Evolutionary conservation across 2,797 vertebrate genomes (phyloP).

Genomic region (Pseudochromis fuscus): DNA sequence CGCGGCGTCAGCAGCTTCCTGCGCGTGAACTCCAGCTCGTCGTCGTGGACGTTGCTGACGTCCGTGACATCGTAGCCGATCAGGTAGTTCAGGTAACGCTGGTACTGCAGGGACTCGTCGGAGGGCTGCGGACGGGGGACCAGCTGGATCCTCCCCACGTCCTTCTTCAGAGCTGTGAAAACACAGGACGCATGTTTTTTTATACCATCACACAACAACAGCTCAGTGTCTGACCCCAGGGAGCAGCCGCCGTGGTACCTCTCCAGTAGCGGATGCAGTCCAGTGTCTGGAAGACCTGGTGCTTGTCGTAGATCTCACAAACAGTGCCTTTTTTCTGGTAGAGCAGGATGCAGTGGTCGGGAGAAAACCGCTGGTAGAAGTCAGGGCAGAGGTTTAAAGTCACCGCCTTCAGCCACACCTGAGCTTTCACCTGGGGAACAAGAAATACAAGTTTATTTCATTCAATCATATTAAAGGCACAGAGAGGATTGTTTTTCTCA

Average conservation of each 20-base stretch:
- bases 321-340: constrained; percentile 97
- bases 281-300: constrained; percentile 97
- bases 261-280: constrained; percentile 98
- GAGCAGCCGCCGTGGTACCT: constrained; percentile 54
- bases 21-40: constrained; percentile 97
- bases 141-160: constrained; percentile 92
- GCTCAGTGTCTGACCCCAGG: too few relatives aligned
- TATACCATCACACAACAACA: background rate
- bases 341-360: constrained; percentile 93
- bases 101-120: constrained; percentile 90
- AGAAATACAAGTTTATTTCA: background rate
- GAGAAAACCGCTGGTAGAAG: constrained; percentile 91
- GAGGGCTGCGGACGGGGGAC: constrained; percentile 86
- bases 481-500: rapidly evolving
- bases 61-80: constrained; percentile 98
- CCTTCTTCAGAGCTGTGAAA: constrained; percentile 86
- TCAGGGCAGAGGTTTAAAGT: constrained; percentile 89
- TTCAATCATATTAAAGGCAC: too few relatives aligned
- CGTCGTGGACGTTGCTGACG: constrained; percentile 96
- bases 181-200: background rate
- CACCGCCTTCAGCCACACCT: constrained; percentile 94
- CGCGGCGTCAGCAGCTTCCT: constrained; percentile 94
- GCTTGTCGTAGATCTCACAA: constrained; percentile 98
- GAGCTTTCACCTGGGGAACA: constrained; percentile 89
- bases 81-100: constrained; percentile 91